These are phyloP conservation scores for Euthynnus affinis DNA, from an alignment of 2,797 vertebrate species.

Conservation along the genomic window DNA sequence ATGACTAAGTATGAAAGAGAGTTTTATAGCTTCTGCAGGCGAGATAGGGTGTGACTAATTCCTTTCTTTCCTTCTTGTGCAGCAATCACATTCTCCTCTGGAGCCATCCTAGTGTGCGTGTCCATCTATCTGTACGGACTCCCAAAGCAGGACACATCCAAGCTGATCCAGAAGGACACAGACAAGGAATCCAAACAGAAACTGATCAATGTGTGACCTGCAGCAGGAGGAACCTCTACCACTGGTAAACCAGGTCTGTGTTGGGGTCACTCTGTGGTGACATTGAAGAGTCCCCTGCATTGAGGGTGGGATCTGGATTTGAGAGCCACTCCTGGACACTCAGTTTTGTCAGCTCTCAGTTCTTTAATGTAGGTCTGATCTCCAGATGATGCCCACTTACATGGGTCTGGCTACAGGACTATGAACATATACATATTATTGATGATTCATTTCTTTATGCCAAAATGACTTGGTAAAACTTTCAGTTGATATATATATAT, in stretches of 20 bases:
- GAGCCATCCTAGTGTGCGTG: constrained; percentile 92
- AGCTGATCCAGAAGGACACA: constrained; percentile 73
- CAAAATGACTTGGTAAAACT: background rate
- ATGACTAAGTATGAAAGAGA: background rate
- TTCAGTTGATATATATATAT: background rate
- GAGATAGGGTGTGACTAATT: background rate
- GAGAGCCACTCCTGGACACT: background rate
- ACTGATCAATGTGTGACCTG: constrained; percentile 84
- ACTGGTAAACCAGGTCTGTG: constrained; percentile 5
- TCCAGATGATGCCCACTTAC: background rate
- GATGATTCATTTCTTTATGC: background rate
- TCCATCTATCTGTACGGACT: constrained; percentile 98
- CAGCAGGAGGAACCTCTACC: background rate
- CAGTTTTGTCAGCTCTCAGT: background rate
- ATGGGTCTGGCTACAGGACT: background rate
- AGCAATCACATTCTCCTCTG: constrained; percentile 90
- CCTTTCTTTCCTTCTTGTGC: constrained; percentile 41
- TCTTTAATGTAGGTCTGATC: constrained; percentile 7
- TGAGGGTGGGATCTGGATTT: background rate
- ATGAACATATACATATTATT: background rate
- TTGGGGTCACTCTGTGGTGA: background rate
- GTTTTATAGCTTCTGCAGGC: background rate
- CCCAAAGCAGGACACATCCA: constrained; percentile 93
- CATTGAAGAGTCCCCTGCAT: background rate
- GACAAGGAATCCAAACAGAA: constrained; percentile 84